Conservation (phyloP, 2,888 invertebrate genomes). For the Troides aeacus region DNA sequence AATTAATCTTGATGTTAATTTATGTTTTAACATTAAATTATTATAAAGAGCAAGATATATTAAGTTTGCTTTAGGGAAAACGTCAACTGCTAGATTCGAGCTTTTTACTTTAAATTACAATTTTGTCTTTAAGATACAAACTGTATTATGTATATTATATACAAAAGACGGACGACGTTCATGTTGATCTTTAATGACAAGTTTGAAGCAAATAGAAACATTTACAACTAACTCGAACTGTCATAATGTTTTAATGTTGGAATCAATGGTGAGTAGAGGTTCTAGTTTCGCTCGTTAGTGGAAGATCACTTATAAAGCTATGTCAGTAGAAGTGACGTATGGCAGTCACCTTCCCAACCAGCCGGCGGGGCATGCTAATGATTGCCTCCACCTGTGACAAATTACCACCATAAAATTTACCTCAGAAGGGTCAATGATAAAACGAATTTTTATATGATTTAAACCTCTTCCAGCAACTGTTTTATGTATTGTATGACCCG, state of each 20-base stretch:
- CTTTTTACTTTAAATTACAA: background rate
- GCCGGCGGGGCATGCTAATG: conserved; percentile 31
- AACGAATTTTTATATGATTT: too few species aligned
- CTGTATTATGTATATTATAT: background rate
- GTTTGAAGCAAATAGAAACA: conserved; percentile 39
- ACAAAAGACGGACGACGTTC: background rate
- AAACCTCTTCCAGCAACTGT: too few species aligned
- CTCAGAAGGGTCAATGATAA: background rate
- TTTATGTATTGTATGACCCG: too few species aligned
- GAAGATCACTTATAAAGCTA: conserved; percentile 52
- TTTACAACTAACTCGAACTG: conserved; percentile 39
- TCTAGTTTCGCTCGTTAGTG: conserved; percentile 48
- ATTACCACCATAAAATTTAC: conserved; percentile 16
- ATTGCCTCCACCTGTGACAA: conserved; percentile 24
- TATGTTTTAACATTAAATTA: background rate
- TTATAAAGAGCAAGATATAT: background rate
- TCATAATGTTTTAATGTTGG: conserved; percentile 13
- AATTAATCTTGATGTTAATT: background rate
- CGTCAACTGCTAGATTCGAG: background rate
- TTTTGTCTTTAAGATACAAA: background rate
- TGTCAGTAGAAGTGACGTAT: conserved; percentile 38
- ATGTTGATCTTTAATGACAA: conserved; percentile 31
- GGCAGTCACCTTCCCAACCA: conserved; percentile 9
- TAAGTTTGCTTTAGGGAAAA: background rate
- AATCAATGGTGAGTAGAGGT: conserved; percentile 42